phyloP scores from a whole-genome alignment of 2,797 vertebrate genomes.

The Esox masquinongy region DNA sequence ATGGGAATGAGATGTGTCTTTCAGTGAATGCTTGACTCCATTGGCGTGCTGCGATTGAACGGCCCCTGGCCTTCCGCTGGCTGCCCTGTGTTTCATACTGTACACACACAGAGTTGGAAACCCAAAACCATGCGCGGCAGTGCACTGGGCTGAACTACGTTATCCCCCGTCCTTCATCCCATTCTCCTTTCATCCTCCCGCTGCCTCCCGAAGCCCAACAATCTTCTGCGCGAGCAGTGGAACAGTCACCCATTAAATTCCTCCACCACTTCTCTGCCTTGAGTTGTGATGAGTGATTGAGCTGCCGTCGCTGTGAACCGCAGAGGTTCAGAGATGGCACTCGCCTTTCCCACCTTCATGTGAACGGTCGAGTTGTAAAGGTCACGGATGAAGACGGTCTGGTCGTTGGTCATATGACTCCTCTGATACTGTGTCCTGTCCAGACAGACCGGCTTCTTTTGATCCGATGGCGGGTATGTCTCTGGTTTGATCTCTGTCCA shows the following conservation, averaged over 20 bases:
- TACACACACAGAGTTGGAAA: background rate
- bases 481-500: slow-evolving; percentile 44
- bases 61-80: background rate
- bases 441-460: background rate
- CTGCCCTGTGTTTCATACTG: slow-evolving; percentile 4
- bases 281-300: background rate
- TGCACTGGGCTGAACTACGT: background rate
- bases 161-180: background rate
- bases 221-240: background rate
- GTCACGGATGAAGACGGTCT: background rate
- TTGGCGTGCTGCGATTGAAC: slow-evolving; percentile 60
- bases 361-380: background rate
- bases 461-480: background rate
- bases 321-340: background rate
- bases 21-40: slow-evolving; percentile 27
- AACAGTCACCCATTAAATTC: background rate
- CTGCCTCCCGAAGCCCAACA: background rate
- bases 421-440: background rate
- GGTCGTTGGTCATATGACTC: background rate
- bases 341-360: background rate
- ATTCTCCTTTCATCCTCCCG: background rate
- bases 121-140: background rate
- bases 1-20: background rate
- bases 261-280: background rate
- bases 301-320: background rate